Percentiles rank a stretch among this genome's conserved stretches.
These are phyloP conservation scores for Melanargia galathea DNA, from an alignment of 2,888 invertebrate species.

Conservation along the genomic window DNA sequence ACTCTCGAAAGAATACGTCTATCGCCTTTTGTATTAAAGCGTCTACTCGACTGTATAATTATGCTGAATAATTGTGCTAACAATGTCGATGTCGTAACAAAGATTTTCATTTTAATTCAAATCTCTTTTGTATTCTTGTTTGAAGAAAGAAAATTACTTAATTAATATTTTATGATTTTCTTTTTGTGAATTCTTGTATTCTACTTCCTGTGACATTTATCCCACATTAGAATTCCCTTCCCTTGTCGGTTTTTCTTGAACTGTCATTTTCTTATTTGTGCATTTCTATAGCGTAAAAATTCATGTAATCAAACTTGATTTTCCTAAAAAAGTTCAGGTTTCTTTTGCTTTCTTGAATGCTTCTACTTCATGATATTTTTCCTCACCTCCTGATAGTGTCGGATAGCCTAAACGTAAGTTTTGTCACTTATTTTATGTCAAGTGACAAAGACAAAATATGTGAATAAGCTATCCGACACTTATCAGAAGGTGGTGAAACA, in stretches of 20 bases:
- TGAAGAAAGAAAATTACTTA: not conserved
- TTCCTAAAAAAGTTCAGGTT: no score
- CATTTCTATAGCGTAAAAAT: no score
- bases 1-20: slow-evolving; percentile 1
- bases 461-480: no score
- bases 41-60: not conserved
- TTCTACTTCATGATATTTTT: not conserved
- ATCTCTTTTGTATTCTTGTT: not conserved
- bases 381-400: not conserved
- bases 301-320: not conserved
- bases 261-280: no score
- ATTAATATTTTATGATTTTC: not conserved
- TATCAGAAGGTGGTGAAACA: no score
- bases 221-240: no score
- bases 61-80: not conserved
- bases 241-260: no score
- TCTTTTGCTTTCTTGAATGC: no score
- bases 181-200: no score
- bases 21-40: not conserved
- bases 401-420: no score
- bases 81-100: slow-evolving; percentile 6
- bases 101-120: not conserved
- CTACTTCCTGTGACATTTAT: not conserved
- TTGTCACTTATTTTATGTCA: no score
- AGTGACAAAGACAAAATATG: not conserved